A percentile compares a stretch with the other conserved stretches of the same genome.
Conservation (phyloP, 1,140 invertebrate genomes). For the Dysdera silvatica region DNA sequence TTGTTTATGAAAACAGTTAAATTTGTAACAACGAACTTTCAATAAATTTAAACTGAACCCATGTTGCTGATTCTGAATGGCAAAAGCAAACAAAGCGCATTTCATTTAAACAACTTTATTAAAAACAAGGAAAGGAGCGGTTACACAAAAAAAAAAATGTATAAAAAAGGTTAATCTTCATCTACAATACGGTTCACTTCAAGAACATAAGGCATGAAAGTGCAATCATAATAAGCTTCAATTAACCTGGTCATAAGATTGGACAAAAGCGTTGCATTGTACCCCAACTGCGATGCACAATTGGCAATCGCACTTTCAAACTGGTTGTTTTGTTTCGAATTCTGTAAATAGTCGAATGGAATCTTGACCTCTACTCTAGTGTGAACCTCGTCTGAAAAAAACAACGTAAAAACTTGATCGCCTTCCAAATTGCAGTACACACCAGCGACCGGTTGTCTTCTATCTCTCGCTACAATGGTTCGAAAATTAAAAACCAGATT, state of each 20-base stretch:
- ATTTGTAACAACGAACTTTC: too few species aligned
- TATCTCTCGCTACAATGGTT: conserved; percentile 67
- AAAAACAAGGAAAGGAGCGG: background rate
- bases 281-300: conserved; percentile 13
- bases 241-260: conserved; percentile 56
- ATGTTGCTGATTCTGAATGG: too few species aligned
- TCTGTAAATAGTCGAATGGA: conserved; percentile 29
- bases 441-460: conserved; percentile 70
- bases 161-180: conserved; percentile 35
- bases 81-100: too few species aligned
- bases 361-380: conserved; percentile 28
- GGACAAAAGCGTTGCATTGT: conserved; percentile 47
- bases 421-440: conserved; percentile 62
- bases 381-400: conserved; percentile 56
- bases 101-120: conserved; percentile 2
- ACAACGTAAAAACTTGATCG: conserved; percentile 61
- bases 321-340: conserved; percentile 4
- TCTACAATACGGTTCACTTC: conserved; percentile 64
- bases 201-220: conserved; percentile 61
- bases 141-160: conserved; percentile 1
- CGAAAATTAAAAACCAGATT: conserved; percentile 81
- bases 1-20: too few species aligned
- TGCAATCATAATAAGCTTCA: conserved; percentile 59
- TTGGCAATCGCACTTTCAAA: conserved; percentile 19
- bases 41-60: too few species aligned